Base-by-base conservation (phyloP, 2,888 invertebrate genomes). In the Aleiodes testaceus region DNA sequence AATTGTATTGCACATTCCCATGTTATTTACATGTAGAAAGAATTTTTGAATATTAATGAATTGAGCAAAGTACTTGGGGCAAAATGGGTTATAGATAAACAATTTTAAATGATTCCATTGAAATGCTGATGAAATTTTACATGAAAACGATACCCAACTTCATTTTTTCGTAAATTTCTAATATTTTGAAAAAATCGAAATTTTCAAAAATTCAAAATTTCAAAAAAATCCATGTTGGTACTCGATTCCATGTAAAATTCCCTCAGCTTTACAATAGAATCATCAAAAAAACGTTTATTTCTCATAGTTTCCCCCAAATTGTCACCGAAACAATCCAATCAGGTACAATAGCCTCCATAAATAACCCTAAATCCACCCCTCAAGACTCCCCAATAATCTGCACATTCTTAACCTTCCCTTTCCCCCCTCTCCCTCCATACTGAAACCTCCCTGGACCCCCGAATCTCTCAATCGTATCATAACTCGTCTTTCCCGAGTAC, bases 351-450 rank as follows among this genome's bases (percentile, higher is more conserved):
- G 55, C 26, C n/a, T 55, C 1, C 30, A 55, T 55, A 55, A 55
- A 55, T 55, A 55, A 55, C 14, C 1, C 3, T 3, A 12, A 55
- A 55, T 14, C 11, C 6, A 14, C 2, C 1, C 45, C 5, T 55
- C 14, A 55, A 14, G 53, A 53, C 72, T 85, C 83, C 2, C 86
- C 86, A 20, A 87, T 72, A 2, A 87, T 87, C 71, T 87, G 81
- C 3, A 87, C 86, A 72, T 73, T 87, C 66, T 86, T 87, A 1
- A 83, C 80, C 75, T 86, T 87, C 66, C 79, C 82, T 7, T 72
- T 76, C 3, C 73, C 80, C 1, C 61, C 63, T 47, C 66, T 59
- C 11, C 30, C 64, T n/a, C 71, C 74, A 30, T 76, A 80, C 30
- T 74, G 78, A n/a, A 26, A 16, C n/a, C 52, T 20, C 16, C 42